Evolutionary conservation across 2,888 invertebrate genomes (phyloP), one percentile per base, ranked within the genome.

Genomic region (Troides oblongomaculatus): DNA sequence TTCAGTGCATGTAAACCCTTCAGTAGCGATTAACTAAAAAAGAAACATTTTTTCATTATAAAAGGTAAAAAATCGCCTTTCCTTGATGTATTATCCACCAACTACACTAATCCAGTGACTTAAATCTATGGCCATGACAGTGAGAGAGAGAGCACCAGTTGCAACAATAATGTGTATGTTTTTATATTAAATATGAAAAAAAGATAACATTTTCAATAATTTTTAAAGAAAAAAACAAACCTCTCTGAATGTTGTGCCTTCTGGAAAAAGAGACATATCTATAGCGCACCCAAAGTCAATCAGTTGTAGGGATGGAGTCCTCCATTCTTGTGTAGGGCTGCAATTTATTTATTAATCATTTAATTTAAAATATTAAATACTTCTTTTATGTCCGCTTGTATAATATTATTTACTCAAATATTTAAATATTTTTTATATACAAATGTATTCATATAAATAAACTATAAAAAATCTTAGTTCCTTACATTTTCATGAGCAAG

Each of bases 231-330:
- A 63, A 17, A 46, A 39, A 70, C 66, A 8, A 30, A 93, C 92
- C 81, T 94, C 94, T 76, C 92, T 95, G 86, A 98, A 98, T 60
- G 95, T 94, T 50, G 97, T 96, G 61, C 94, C 95, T 74, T 95
- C 92, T 18, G 97, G 96, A 80, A 97, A 97, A 73, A 97, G 89
- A 62, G 94, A 94, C 97, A 99, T 97, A 84, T 99, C 99, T 83
- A 99, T 98, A 75, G 97, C 96, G 81, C 97, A 96, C 50, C 99
- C 99, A 88, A 97, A 97, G 89, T 99, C 99, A 79, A 99, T 99
- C 68, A 99, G 90, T 82, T 97, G 97, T 77, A 98, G 88, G 43
- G 95, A 95, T 58, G 96, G 94, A 68, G 94, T 90, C 73, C 93
- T 84, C 93, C 93, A 93, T 87, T 95, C 95, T 72, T 94, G 91